A percentile compares a stretch with the other conserved stretches of the same genome.
Evolutionary conservation across 2,888 invertebrate genomes (phyloP).

Genomic region (Troides helena): DNA sequence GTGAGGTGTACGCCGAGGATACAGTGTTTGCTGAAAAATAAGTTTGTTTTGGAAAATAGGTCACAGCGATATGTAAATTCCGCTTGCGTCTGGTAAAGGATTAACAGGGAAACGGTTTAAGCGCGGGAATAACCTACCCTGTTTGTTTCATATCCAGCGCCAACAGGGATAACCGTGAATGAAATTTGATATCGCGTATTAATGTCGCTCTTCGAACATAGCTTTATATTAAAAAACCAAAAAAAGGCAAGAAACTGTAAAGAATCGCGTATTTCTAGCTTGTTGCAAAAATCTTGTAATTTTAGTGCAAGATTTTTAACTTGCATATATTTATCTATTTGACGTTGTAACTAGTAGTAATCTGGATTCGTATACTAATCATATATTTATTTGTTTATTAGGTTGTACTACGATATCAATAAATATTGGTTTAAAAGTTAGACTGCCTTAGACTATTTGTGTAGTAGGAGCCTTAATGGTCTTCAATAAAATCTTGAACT

Average conservation of each 20-base stretch:
- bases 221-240: neutral
- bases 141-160: constrained; percentile 20
- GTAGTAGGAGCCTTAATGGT: too few relatives aligned
- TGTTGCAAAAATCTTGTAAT: too few relatives aligned
- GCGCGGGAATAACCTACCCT: constrained; percentile 8
- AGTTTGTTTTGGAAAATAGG: constrained; percentile 21
- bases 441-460: too few relatives aligned
- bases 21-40: constrained; percentile 18
- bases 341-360: too few relatives aligned
- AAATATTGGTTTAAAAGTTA: too few relatives aligned
- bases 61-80: constrained; percentile 24
- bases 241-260: neutral
- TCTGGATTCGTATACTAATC: too few relatives aligned
- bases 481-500: too few relatives aligned
- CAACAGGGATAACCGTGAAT: constrained; percentile 18
- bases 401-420: too few relatives aligned
- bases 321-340: too few relatives aligned
- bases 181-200: constrained; percentile 18
- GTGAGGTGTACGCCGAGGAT: neutral
- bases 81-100: constrained; percentile 15
- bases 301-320: too few relatives aligned
- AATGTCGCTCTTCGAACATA: neutral
- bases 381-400: too few relatives aligned
- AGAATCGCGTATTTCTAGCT: too few relatives aligned
- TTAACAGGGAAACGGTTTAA: constrained; percentile 16